Base-by-base conservation (phyloP, 2,888 invertebrate species). In the Leucoma salicis region DNA sequence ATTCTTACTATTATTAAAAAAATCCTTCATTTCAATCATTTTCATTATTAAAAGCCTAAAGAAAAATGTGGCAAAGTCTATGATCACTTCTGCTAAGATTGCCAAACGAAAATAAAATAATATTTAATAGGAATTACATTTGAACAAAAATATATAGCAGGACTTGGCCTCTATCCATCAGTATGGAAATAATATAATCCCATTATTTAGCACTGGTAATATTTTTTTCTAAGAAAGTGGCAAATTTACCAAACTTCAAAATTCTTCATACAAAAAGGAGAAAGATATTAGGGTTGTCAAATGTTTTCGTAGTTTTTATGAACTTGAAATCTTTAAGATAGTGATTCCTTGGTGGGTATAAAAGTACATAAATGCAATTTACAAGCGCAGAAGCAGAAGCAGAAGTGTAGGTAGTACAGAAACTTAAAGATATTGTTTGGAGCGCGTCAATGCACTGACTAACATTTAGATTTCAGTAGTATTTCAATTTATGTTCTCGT, bases 201-300 rank as follows among this genome's bases (percentile, higher is more conserved):
- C 16, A 21, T 41, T 41, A 31, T 35, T 35, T 35, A 41, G 41
- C 41, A 41, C 41, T 41, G 41, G 25, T 35, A 16, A 41, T 41
- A 29, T 35, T 21, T 24, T 5, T 41, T 29, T 35, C 35, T 41
- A 35, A 35, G 41, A 41, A 41, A 14, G 39, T 39, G 39, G 39
- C 39, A 39, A 39, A 39, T 34, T 39, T 28, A 39, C 27, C 39
- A 39, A 39, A 14, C 35, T 31, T 31, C 16, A 16, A 16, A 16
- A 16, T 16, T 16, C 16, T 16, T 16, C 16, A 16, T 16, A 14
- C 14, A 12, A 31, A 31, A 14, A 13, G 16, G 16, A 16, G 16
- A 16, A 16, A 16, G 16, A 16, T 16, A 16, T 16, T 16, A 16
- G 16, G 6, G 21, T 21, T 21, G 21, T 21, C 21, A 21, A 21